phyloP scores from a whole-genome alignment of 2,113 vertebrate species.

The Lycocorax pyrrhopterus region DNA sequence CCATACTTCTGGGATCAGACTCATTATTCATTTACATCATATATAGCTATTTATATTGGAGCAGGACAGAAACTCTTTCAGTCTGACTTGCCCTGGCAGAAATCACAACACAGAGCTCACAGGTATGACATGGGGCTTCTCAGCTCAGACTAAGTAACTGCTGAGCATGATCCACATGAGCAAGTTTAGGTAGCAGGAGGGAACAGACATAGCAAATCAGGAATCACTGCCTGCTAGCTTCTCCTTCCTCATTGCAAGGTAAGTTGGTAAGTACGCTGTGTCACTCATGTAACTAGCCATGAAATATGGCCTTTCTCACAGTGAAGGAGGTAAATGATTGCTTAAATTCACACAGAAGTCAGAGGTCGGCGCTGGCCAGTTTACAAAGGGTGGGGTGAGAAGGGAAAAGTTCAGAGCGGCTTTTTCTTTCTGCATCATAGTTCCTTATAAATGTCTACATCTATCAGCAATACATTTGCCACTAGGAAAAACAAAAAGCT shows the following conservation, averaged over 20 bases:
- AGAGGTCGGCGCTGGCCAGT: neutral
- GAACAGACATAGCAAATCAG: neutral
- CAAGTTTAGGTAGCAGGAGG: neutral
- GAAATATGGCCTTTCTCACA: neutral
- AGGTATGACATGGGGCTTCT: neutral
- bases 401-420: neutral
- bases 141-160: neutral
- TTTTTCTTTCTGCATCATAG: neutral
- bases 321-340: neutral
- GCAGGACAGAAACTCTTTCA: neutral
- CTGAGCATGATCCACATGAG: neutral
- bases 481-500: neutral
- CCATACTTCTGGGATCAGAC: neutral
- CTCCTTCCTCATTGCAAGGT: neutral
- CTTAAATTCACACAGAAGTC: neutral
- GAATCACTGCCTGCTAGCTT: neutral
- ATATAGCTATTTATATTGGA: neutral
- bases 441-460: accelerated
- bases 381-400: neutral
- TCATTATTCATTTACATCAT: neutral
- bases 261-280: neutral
- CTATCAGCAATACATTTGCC: neutral
- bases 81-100: neutral
- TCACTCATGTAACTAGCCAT: accelerated
- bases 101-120: neutral